phyloP scores from a whole-genome alignment of 2,113 vertebrate species.

The Globicephala melas region DNA sequence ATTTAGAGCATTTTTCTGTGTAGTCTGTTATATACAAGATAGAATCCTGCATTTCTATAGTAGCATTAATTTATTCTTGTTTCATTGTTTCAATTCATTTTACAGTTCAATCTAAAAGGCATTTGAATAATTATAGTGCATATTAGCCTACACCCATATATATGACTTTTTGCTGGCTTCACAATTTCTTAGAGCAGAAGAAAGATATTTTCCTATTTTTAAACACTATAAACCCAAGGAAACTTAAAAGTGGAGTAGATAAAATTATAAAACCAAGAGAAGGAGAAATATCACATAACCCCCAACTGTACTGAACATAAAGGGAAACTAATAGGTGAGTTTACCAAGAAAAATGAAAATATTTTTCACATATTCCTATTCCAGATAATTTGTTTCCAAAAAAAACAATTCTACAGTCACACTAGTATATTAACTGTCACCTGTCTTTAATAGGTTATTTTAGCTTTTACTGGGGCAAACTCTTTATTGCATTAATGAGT shows the following conservation, averaged over 20 bases:
- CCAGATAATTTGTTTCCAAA: not conserved
- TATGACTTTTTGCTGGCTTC: not conserved
- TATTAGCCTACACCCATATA: not conserved
- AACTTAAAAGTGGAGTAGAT: not conserved
- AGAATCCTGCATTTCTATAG: not conserved
- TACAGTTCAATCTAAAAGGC: not conserved
- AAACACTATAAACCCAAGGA: not conserved
- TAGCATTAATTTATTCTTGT: not conserved
- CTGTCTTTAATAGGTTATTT: not conserved
- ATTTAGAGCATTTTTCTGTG: not conserved
- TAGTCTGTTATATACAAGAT: not conserved
- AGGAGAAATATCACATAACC: not conserved
- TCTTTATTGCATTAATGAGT: not conserved
- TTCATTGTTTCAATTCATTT: conserved; percentile 11
- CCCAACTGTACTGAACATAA: not conserved
- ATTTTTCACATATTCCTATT: not conserved
- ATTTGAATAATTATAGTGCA: not conserved
- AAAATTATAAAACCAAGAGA: not conserved
- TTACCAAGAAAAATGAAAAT: not conserved
- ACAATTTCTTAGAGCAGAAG: not conserved
- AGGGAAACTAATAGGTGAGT: not conserved
- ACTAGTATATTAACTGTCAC: not conserved
- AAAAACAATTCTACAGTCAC: not conserved
- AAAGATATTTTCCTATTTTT: not conserved
- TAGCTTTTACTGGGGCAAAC: not conserved